Evolutionary conservation across 2,888 invertebrate species (phyloP), one percentile per base, ranked within the genome.

Genomic region (Calliopum simillimum): DNA sequence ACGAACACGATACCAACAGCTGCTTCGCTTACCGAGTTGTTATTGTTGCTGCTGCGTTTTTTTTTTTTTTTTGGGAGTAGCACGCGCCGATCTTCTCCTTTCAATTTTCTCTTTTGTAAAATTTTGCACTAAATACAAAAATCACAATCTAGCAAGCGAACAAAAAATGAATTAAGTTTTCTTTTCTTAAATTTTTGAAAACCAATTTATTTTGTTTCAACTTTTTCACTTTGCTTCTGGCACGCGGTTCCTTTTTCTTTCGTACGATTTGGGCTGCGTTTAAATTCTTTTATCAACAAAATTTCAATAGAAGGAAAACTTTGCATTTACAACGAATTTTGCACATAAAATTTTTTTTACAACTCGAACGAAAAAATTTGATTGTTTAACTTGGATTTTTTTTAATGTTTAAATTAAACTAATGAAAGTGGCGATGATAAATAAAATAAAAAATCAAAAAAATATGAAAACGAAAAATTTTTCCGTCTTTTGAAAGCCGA

Each of bases 381-480:
- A 19, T 58, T 68, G 66, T 44, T 16, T 41, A 46, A 59, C 43
- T 65, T 59, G 19, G 58, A 49, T 70, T 72, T 69, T 71, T 55
- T 65, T 65, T 59, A 56, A 25, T 65, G 53, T 51, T 61, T 61
- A 68, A 68, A 46, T 47, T 41, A 63, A 49, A 69, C 47, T 69
- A 58, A 49, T 69, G 63, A 72, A 67, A 67, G 49, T 61, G 43
- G 46, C 69, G 69, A 66, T 71, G 56, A 69, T 33, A 68, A 67
- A 63, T 69, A 69, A 66, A 41, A 58, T 66, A 70, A 49, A 70
- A 66, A 44, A 71, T 68, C 68, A 68, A 61, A 53, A 72, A 64
- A 64, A 68, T 64, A 67, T 67, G 41, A 70, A 72, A 71, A 72
- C 49, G 66, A 67, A 72, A 72, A 70, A 70, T 64, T 69, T 43